These are phyloP conservation scores for Hipparchia semele DNA, from an alignment of 2,888 invertebrate species.

Conservation along the genomic window DNA sequence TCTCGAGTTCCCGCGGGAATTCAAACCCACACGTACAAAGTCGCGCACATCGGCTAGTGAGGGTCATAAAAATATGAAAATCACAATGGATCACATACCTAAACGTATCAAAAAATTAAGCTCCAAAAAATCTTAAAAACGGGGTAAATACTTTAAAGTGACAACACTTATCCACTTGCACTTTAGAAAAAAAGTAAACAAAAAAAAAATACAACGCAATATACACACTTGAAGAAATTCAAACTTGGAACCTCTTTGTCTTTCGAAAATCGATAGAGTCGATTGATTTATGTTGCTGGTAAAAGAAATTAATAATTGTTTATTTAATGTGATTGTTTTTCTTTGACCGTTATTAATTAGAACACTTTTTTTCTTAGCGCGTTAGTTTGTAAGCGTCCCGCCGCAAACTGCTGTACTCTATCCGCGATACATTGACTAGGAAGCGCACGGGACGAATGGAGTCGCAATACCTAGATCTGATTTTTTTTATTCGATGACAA, in stretches of 20 bases:
- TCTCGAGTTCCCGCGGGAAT: too few relatives aligned
- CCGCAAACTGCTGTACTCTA: slow-evolving; percentile 65
- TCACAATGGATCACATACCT: too few relatives aligned
- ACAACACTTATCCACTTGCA: slow-evolving; percentile 32
- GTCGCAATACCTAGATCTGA: slow-evolving; percentile 17
- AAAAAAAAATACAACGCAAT: slow-evolving; percentile 1
- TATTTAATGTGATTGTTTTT: slow-evolving; percentile 14
- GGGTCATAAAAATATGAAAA: too few relatives aligned
- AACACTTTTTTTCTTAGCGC: slow-evolving; percentile 44
- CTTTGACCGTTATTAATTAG: slow-evolving; percentile 31
- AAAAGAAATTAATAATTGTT: neutral
- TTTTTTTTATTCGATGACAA: too few relatives aligned
- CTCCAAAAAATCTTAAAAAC: neutral
- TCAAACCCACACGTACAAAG: too few relatives aligned
- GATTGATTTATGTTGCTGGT: slow-evolving; percentile 8
- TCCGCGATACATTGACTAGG: slow-evolving; percentile 46
- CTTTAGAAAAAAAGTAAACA: neutral
- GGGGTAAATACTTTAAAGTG: slow-evolving; percentile 27
- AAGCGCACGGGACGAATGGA: slow-evolving; percentile 39
- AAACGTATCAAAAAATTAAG: neutral
- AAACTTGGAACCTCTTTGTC: slow-evolving; percentile 1
- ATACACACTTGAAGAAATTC: slow-evolving; percentile 14
- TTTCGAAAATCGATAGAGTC: slow-evolving; percentile 5
- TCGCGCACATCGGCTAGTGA: too few relatives aligned
- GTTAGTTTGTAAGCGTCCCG: slow-evolving; percentile 63